These are phyloP conservation scores for Cryptoleucopteryx plumbea DNA, from an alignment of 2,113 vertebrate genomes.

Conservation along the genomic window DNA sequence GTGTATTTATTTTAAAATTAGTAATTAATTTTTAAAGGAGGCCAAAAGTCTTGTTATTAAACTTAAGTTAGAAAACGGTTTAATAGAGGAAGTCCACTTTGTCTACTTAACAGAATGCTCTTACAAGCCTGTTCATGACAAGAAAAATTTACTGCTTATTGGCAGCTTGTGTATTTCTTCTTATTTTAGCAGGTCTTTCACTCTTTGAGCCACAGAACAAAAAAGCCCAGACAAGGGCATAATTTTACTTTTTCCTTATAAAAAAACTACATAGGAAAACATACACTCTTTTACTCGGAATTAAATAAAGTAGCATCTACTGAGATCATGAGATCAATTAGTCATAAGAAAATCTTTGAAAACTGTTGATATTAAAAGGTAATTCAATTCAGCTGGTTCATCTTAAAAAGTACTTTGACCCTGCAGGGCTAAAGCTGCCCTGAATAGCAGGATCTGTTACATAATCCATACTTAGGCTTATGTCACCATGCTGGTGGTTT, in stretches of 20 bases:
- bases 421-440: background rate
- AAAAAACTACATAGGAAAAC: background rate
- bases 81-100: background rate
- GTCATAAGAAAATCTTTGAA: background rate
- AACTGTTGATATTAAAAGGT: background rate
- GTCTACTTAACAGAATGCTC: background rate
- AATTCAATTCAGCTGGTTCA: background rate
- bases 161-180: background rate
- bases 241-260: background rate
- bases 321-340: background rate
- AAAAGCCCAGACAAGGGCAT: background rate
- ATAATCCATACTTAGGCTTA: slow-evolving; percentile 37
- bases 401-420: slow-evolving; percentile 2
- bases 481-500: background rate
- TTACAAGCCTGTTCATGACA: background rate
- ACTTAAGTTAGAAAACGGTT: background rate
- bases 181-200: background rate
- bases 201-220: background rate
- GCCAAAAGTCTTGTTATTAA: background rate
- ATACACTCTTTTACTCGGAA: background rate
- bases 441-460: slow-evolving; percentile 13
- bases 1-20: background rate
- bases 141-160: background rate
- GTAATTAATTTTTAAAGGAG: background rate
- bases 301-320: background rate